phyloP scores from a whole-genome alignment of 2,888 invertebrate genomes.

The Thymelicus acteon region DNA sequence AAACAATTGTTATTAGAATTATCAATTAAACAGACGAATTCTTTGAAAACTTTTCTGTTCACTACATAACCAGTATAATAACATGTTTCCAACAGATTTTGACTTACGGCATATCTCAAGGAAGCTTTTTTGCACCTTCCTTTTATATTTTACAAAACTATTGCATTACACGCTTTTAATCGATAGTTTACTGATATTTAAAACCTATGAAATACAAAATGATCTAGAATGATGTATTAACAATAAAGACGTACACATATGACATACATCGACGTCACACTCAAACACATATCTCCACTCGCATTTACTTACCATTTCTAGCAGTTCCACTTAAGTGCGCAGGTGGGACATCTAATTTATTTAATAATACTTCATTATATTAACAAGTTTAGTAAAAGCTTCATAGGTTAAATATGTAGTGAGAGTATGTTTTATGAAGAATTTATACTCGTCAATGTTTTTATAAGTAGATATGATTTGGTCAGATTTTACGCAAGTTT shows the following conservation, averaged over 20 bases:
- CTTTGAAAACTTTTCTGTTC: too few relatives aligned
- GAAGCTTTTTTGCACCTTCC: background rate
- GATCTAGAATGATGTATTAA: background rate
- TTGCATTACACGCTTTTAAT: background rate
- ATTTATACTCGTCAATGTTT: background rate
- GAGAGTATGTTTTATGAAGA: background rate
- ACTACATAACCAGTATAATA: too few relatives aligned
- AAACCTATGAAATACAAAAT: background rate
- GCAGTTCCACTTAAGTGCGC: slow-evolving; percentile 21
- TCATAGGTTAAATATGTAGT: background rate
- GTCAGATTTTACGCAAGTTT: background rate
- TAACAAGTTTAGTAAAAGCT: slow-evolving; percentile 28
- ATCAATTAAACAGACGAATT: too few relatives aligned
- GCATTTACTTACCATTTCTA: slow-evolving; percentile 26
- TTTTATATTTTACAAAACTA: background rate
- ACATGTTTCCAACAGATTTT: too few relatives aligned
- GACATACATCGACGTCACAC: slow-evolving; percentile 17
- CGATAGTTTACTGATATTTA: background rate
- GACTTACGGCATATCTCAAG: background rate
- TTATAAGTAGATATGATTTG: background rate
- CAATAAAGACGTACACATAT: slow-evolving; percentile 7
- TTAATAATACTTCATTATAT: slow-evolving; percentile 20
- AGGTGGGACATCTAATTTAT: slow-evolving; percentile 23
- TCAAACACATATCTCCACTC: slow-evolving; percentile 18
- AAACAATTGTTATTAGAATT: too few relatives aligned